Conservation (phyloP, 2,113 vertebrate genomes). For the Scartelaos histophorus region DNA sequence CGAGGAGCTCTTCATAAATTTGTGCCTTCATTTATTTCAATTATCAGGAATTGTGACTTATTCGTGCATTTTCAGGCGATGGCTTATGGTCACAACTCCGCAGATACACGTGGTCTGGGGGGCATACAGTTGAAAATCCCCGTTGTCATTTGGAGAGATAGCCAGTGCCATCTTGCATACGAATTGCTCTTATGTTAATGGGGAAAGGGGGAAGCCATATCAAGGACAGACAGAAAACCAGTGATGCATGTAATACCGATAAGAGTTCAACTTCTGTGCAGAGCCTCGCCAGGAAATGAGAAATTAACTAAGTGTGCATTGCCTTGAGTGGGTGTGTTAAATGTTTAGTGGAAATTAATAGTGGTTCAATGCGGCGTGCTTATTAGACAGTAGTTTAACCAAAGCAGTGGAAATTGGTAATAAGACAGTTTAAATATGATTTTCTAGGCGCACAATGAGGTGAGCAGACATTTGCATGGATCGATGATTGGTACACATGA, state of each 20-base stretch:
- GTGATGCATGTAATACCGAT: constrained; percentile 66
- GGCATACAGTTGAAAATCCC: constrained; percentile 33
- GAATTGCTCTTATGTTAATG: constrained; percentile 69
- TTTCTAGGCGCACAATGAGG: neutral
- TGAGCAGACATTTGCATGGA: neutral
- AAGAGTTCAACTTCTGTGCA: constrained; percentile 61
- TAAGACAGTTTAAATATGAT: constrained; percentile 16
- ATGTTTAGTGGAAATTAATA: constrained; percentile 33
- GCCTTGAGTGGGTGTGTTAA: constrained; percentile 35
- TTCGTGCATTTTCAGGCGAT: constrained; percentile 50
- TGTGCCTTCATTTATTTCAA: constrained; percentile 64
- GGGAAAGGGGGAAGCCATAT: constrained; percentile 55
- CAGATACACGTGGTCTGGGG: constrained; percentile 7
- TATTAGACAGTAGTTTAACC: constrained; percentile 27
- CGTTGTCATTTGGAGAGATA: constrained; percentile 53
- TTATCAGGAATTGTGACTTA: constrained; percentile 65
- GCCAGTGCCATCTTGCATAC: constrained; percentile 57
- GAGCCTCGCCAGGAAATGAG: constrained; percentile 45
- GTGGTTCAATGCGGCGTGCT: neutral
- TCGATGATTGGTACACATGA: neutral
- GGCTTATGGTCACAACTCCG: constrained; percentile 18
- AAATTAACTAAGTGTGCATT: constrained; percentile 41
- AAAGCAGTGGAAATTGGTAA: constrained; percentile 21
- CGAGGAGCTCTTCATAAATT: constrained; percentile 62
- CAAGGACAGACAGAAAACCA: constrained; percentile 60